These are phyloP conservation scores for Rhynchophorus ferrugineus DNA, from an alignment of 1,140 invertebrate genomes.

Conservation along the genomic window DNA sequence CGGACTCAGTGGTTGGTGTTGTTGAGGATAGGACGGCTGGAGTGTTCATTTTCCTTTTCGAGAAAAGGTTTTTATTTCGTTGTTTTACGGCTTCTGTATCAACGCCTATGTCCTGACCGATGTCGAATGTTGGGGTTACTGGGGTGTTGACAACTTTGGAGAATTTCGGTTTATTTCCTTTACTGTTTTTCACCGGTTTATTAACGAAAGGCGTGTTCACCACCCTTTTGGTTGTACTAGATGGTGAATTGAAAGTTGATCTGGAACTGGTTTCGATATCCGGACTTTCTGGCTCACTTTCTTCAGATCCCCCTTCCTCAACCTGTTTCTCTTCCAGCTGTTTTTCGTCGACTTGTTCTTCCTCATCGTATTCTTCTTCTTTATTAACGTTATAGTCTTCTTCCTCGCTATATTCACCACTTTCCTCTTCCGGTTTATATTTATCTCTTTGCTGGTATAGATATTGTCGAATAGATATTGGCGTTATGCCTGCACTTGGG, in stretches of 20 bases:
- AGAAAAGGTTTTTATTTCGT: slow-evolving; percentile 47
- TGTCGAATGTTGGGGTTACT: slow-evolving; percentile 12
- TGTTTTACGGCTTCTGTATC: slow-evolving; percentile 30
- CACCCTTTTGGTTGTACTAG: background rate
- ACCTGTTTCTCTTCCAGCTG: background rate
- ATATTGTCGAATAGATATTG: slow-evolving; percentile 9
- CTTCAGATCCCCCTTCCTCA: slow-evolving; percentile 5
- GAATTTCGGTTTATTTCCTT: slow-evolving; percentile 15
- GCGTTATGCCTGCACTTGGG: too few relatives aligned
- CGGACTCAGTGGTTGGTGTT: background rate
- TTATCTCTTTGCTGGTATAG: slow-evolving; percentile 40
- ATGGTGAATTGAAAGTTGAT: background rate
- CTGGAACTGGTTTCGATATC: background rate
- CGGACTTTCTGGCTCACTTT: background rate
- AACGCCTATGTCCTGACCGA: slow-evolving; percentile 18
- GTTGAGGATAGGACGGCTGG: slow-evolving; percentile 16
- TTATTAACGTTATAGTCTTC: slow-evolving; percentile 1
- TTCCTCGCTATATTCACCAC: background rate
- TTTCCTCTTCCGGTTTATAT: slow-evolving; percentile 14
- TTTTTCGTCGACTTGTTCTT: background rate
- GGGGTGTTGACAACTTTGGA: slow-evolving; percentile 1
- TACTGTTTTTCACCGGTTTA: background rate
- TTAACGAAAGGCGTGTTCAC: background rate
- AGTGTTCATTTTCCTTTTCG: slow-evolving; percentile 39
- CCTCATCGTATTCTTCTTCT: background rate